phyloP scores from a whole-genome alignment of 23 tunicate species.

The Trididemnum clinides region DNA sequence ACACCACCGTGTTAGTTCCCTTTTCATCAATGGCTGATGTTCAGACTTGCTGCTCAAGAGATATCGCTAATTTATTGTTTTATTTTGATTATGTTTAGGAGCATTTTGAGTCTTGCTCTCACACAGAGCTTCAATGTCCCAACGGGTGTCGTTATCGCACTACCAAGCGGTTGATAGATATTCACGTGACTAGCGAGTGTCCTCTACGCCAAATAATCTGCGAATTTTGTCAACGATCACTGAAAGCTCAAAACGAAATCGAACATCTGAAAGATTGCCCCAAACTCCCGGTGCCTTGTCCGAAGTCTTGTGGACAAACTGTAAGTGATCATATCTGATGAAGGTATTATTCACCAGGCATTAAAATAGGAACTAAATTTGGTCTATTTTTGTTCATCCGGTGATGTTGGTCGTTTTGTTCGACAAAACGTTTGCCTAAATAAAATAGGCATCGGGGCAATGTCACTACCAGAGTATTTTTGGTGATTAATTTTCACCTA shows the following conservation, averaged over 20 bases:
- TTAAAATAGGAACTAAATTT: too few relatives aligned
- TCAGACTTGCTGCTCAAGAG: not conserved
- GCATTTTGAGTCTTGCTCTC: conserved; percentile 30
- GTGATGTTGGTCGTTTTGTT: too few relatives aligned
- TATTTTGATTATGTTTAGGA: not conserved
- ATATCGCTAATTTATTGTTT: not conserved
- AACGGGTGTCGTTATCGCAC: conserved; percentile 42
- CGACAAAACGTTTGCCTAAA: too few relatives aligned
- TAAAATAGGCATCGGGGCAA: too few relatives aligned
- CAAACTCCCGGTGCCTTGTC: conserved; percentile 62
- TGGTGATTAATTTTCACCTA: too few relatives aligned
- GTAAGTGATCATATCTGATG: too few relatives aligned
- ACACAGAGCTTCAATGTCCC: conserved; percentile 35
- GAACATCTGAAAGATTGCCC: conserved; percentile 73
- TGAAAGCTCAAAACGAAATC: conserved; percentile 62
- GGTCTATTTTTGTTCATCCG: too few relatives aligned
- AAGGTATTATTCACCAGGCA: too few relatives aligned
- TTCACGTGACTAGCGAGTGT: conserved; percentile 43
- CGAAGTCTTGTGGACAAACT: conserved; percentile 63
- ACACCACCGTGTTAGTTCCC: too few relatives aligned
- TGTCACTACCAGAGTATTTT: too few relatives aligned
- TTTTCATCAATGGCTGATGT: too few relatives aligned
- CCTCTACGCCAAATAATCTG: conserved; percentile 50
- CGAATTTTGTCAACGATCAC: conserved; percentile 54
- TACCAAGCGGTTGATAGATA: conserved; percentile 18